phyloP scores from a whole-genome alignment of 2,888 invertebrate species.

The Callyntrura guangdongensis region DNA sequence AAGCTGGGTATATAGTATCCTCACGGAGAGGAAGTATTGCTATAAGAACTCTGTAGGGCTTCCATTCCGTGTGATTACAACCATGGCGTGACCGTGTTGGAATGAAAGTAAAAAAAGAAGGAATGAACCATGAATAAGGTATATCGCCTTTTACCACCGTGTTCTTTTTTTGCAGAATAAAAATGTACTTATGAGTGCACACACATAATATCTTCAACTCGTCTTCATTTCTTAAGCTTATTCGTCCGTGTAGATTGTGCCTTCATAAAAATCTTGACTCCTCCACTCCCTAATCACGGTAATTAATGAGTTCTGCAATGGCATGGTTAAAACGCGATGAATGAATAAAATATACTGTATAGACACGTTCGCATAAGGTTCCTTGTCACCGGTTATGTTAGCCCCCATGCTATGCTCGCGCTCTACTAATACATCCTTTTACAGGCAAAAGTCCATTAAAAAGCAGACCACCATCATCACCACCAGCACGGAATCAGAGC shows the following conservation, averaged over 20 bases:
- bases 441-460: slow-evolving; percentile 43
- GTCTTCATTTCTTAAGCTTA: not conserved
- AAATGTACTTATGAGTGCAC: not conserved
- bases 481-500: slow-evolving; percentile 3
- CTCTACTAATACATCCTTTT: slow-evolving; percentile 1
- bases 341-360: not conserved
- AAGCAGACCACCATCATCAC: slow-evolving; percentile 31
- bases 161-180: slow-evolving; percentile 1
- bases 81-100: slow-evolving; percentile 45
- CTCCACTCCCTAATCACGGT: slow-evolving; percentile 76
- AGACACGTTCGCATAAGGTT: not conserved
- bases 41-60: slow-evolving; percentile 11
- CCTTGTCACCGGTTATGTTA: too few relatives aligned
- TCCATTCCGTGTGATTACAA: not conserved
- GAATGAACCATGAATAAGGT: not conserved
- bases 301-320: slow-evolving; percentile 74
- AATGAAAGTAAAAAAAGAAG: slow-evolving; percentile 51
- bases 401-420: not conserved
- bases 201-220: slow-evolving; percentile 17
- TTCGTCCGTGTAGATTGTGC: not conserved
- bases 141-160: slow-evolving; percentile 20
- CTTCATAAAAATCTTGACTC: slow-evolving; percentile 69
- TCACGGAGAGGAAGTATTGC: too few relatives aligned
- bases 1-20: not conserved
- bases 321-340: slow-evolving; percentile 41